Conservation (phyloP, 2,797 vertebrate species). For the Silurus aristotelis region DNA sequence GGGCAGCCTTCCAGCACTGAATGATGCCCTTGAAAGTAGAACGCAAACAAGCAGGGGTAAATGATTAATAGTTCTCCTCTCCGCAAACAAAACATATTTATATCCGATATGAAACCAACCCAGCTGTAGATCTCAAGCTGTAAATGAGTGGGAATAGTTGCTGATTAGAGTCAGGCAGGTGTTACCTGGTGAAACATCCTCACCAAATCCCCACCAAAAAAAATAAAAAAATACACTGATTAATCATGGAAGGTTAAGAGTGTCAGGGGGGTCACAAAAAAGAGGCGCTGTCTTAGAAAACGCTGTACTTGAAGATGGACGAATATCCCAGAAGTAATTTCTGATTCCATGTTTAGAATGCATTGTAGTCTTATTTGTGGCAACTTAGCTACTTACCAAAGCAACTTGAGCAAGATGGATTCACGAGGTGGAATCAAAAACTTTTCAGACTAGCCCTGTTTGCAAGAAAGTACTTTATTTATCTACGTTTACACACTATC, state of each 20-base stretch:
- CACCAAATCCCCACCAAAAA: neutral
- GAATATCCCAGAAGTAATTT: too few relatives aligned
- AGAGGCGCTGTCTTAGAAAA: neutral
- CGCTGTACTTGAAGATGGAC: neutral
- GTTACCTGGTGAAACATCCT: neutral
- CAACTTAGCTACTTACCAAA: too few relatives aligned
- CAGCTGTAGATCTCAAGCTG: too few relatives aligned
- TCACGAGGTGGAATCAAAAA: too few relatives aligned
- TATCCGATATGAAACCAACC: constrained; percentile 10
- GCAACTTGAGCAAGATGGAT: too few relatives aligned
- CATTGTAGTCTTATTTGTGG: too few relatives aligned
- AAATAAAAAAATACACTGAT: too few relatives aligned
- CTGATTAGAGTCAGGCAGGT: neutral
- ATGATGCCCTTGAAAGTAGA: neutral
- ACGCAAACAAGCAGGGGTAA: neutral
- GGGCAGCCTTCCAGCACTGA: neutral
- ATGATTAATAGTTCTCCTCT: constrained; percentile 39
- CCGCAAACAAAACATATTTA: constrained; percentile 37
- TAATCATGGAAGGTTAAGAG: neutral
- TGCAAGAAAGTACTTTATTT: too few relatives aligned
- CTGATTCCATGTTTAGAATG: too few relatives aligned
- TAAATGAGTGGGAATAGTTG: neutral
- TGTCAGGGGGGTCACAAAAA: too few relatives aligned
- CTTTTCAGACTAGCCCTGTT: too few relatives aligned
- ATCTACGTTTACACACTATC: too few relatives aligned